phyloP scores from a whole-genome alignment of 2,888 invertebrate species.

The Eristalis arbustorum region DNA sequence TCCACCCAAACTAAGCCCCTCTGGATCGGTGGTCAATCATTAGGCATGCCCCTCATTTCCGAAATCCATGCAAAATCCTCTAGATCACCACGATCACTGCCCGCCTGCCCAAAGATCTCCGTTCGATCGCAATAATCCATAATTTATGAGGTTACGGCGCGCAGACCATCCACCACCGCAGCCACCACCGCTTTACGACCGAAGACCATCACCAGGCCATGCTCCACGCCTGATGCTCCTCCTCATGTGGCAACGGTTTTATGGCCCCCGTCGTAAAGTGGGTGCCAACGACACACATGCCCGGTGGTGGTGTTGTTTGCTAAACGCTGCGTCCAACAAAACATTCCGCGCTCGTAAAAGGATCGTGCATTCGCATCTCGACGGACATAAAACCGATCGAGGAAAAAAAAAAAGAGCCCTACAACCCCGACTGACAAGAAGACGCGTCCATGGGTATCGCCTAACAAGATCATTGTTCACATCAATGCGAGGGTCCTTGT shows the following conservation, averaged over 20 bases:
- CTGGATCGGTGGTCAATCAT: no score
- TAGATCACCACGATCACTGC: no score
- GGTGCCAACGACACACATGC: not conserved
- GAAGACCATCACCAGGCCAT: constrained; percentile 18
- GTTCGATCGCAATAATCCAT: constrained; percentile 1
- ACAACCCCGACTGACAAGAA: not conserved
- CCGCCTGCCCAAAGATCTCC: no score
- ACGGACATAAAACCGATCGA: no score
- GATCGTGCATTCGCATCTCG: not conserved
- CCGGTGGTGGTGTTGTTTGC: constrained; percentile 4
- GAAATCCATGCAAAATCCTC: no score
- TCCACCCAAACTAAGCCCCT: no score
- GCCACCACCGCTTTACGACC: not conserved
- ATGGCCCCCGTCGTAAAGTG: not conserved
- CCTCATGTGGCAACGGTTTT: not conserved
- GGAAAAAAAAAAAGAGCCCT: no score
- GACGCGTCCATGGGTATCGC: not conserved
- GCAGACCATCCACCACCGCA: not conserved
- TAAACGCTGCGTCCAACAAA: constrained; percentile 26
- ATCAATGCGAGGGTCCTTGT: constrained; percentile 21
- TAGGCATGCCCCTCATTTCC: no score
- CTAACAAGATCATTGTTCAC: constrained; percentile 27
- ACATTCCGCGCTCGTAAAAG: not conserved
- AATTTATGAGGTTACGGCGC: constrained; percentile 26
- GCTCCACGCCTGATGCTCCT: not conserved